These are phyloP conservation scores for Palythoa caribaeorum DNA, from an alignment of 92 coral and sea anemone genomes.

Conservation along the genomic window DNA sequence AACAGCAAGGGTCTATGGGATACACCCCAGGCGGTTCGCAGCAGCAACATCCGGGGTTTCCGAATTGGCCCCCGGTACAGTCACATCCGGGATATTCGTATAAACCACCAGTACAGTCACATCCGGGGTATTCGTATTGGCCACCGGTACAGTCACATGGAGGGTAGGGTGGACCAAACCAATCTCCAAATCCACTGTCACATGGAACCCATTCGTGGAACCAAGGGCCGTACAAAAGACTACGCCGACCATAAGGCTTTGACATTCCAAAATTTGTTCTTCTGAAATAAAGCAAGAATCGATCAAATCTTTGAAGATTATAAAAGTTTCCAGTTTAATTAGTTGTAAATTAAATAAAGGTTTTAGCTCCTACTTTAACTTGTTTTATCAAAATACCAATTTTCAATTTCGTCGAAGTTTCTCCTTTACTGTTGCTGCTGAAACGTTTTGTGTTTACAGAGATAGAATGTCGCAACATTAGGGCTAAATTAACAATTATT, in stretches of 20 bases:
- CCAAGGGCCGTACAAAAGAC: slow-evolving; percentile 9
- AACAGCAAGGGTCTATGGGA: slow-evolving; percentile 23
- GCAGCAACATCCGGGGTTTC: slow-evolving; percentile 33
- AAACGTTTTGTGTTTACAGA: too few relatives aligned
- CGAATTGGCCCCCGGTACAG: background rate
- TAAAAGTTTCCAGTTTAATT: background rate
- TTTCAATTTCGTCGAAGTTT: too few relatives aligned
- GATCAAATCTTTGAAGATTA: background rate
- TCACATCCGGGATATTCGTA: slow-evolving; percentile 30
- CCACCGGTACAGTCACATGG: slow-evolving; percentile 10
- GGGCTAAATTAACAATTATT: too few relatives aligned
- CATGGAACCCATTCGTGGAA: slow-evolving; percentile 13
- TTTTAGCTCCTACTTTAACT: background rate
- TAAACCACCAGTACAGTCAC: background rate
- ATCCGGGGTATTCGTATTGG: slow-evolving; percentile 30
- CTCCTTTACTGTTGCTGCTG: too few relatives aligned
- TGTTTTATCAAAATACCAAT: background rate
- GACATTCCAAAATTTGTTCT: background rate
- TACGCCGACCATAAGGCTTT: background rate
- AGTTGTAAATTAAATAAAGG: background rate
- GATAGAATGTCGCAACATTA: too few relatives aligned
- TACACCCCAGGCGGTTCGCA: slow-evolving; percentile 1
- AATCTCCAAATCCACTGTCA: background rate
- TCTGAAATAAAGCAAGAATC: background rate
- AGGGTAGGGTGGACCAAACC: slow-evolving; percentile 6